Conservation (phyloP, 2,888 invertebrate species). For the Spisula subtruncata region DNA sequence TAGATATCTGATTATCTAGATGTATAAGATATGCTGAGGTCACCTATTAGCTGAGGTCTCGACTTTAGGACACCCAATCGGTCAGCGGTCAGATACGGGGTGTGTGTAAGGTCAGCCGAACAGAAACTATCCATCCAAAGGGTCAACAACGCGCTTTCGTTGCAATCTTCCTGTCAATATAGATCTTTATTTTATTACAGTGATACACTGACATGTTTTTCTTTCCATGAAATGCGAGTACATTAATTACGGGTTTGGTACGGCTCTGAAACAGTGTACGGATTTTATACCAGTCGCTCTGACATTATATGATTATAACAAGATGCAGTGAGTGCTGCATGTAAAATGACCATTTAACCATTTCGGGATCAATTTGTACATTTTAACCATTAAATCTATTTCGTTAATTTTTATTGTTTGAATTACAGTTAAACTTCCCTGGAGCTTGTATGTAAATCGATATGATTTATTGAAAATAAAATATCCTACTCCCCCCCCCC, state of each 20-base stretch:
- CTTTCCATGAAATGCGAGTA: conserved; percentile 40
- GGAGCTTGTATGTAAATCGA: too few species aligned
- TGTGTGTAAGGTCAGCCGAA: conserved; percentile 46
- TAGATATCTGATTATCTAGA: conserved; percentile 34
- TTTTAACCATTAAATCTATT: too few species aligned
- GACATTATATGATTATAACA: too few species aligned
- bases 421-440: too few species aligned
- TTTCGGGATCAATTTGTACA: too few species aligned
- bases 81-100: conserved; percentile 39
- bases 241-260: not conserved
- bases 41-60: conserved; percentile 22
- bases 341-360: too few species aligned
- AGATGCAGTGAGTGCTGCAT: too few species aligned
- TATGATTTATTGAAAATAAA: too few species aligned
- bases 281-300: not conserved
- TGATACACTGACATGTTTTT: conserved; percentile 48
- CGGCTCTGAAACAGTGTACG: not conserved
- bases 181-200: conserved; percentile 49
- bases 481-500: too few species aligned
- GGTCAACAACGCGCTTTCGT: conserved; percentile 3
- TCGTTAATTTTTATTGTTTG: too few species aligned
- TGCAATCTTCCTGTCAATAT: conserved; percentile 33
- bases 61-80: conserved; percentile 5
- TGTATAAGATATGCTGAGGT: conserved; percentile 41
- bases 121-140: conserved; percentile 34